phyloP scores from a whole-genome alignment of 2,888 invertebrate species.

The Dasysyrphus albostriatus region DNA sequence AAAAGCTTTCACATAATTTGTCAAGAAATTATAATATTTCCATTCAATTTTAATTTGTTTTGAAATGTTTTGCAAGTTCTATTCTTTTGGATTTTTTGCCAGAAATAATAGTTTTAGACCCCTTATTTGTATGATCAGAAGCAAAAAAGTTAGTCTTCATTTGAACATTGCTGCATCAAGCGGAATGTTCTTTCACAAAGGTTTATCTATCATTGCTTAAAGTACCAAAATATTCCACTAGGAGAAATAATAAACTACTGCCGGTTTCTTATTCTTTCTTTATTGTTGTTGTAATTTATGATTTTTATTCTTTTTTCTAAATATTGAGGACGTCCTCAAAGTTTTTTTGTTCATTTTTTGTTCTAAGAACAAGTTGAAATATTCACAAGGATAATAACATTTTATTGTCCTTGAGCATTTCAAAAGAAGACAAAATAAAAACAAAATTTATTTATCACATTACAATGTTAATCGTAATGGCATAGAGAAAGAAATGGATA shows the following conservation, averaged over 20 bases:
- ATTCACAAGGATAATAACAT: constrained; percentile 68
- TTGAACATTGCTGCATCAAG: too few species aligned
- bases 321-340: constrained; percentile 37
- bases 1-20: not conserved
- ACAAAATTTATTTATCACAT: constrained; percentile 68
- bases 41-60: not conserved
- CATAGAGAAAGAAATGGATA: not conserved
- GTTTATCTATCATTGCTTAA: constrained; percentile 27
- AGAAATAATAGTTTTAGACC: too few species aligned
- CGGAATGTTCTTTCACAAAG: not conserved
- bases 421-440: constrained; percentile 47
- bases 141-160: not conserved
- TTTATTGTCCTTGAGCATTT: constrained; percentile 64
- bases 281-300: constrained; percentile 19
- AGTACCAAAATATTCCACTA: constrained; percentile 7
- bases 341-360: not conserved
- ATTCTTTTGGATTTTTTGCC: too few species aligned
- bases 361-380: constrained; percentile 38
- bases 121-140: too few species aligned
- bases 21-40: not conserved
- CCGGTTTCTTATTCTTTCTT: not conserved
- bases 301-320: constrained; percentile 1
- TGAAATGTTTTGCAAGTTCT: too few species aligned
- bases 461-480: constrained; percentile 61
- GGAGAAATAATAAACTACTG: constrained; percentile 6